These are phyloP conservation scores for Tetraneura akinire DNA, from an alignment of 1,140 invertebrate species.

Conservation along the genomic window DNA sequence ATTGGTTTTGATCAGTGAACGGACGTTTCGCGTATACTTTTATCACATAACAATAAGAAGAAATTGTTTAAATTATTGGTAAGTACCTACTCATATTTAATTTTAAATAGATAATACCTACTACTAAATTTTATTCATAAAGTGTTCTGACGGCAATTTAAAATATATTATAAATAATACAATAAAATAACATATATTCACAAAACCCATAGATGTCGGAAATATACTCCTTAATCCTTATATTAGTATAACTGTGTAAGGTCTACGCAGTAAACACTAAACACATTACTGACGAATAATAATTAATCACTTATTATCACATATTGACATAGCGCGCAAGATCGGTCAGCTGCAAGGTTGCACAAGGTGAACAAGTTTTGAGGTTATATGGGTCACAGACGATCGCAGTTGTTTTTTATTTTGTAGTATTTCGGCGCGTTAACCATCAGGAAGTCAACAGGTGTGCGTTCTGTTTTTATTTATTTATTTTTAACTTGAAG, in stretches of 20 bases:
- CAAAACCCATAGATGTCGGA: too few relatives aligned
- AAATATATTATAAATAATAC: too few relatives aligned
- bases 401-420: conserved; percentile 35
- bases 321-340: background rate
- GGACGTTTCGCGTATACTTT: conserved; percentile 4
- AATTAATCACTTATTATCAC: too few relatives aligned
- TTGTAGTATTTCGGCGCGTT: conserved; percentile 16
- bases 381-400: conserved; percentile 46
- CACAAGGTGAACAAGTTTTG: conserved; percentile 47
- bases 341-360: conserved; percentile 47
- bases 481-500: background rate
- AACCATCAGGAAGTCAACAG: conserved; percentile 4
- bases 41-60: background rate
- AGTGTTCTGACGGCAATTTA: background rate
- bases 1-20: conserved; percentile 25
- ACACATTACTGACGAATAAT: conserved; percentile 6
- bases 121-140: background rate
- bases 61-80: background rate
- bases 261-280: too few relatives aligned
- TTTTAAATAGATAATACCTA: background rate
- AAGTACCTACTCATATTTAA: background rate
- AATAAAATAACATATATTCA: conserved; percentile 21
- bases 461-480: conserved; percentile 14
- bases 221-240: too few relatives aligned
- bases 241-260: background rate